A percentile compares a stretch with the other conserved stretches of the same genome.
Conservation (phyloP, 2,888 invertebrate species). For the Eupithecia centaureata region DNA sequence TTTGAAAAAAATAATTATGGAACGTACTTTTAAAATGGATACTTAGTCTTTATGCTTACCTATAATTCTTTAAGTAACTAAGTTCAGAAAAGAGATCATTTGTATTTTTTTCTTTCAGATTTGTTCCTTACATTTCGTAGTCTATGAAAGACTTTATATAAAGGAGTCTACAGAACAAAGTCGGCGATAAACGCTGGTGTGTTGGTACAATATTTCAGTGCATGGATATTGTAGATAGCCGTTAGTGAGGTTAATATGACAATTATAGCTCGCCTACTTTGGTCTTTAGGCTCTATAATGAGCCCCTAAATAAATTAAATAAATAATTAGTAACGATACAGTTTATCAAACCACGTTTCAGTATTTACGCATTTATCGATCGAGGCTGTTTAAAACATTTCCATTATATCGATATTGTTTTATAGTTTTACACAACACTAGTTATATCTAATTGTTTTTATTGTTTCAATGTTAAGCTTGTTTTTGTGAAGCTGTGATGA, state of each 20-base stretch:
- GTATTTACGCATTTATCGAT: slow-evolving; percentile 80
- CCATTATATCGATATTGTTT: slow-evolving; percentile 57
- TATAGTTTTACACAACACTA: slow-evolving; percentile 72
- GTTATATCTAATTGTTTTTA: slow-evolving; percentile 70
- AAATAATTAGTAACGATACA: slow-evolving; percentile 12
- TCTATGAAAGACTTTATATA: neutral
- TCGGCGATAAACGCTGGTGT: neutral
- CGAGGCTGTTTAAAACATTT: slow-evolving; percentile 66
- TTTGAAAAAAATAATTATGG: slow-evolving; percentile 5
- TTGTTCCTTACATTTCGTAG: neutral
- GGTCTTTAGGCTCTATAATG: neutral
- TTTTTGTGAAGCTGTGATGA: slow-evolving; percentile 84
- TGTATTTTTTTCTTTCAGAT: neutral
- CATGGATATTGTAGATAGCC: neutral
- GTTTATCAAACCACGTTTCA: slow-evolving; percentile 53
- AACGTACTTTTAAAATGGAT: slow-evolving; percentile 23
- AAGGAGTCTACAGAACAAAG: neutral
- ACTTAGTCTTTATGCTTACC: slow-evolving; percentile 27
- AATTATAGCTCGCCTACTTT: neutral
- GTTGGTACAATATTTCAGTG: neutral
- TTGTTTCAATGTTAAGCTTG: slow-evolving; percentile 80
- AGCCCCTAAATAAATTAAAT: slow-evolving; percentile 4
- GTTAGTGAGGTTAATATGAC: neutral
- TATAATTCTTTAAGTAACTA: slow-evolving; percentile 15
- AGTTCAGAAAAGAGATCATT: slow-evolving; percentile 1